A percentile compares a stretch with the other conserved stretches of the same genome.
phyloP scores from a whole-genome alignment of 2,888 invertebrate genomes.

The Polyommatus iphigenia region DNA sequence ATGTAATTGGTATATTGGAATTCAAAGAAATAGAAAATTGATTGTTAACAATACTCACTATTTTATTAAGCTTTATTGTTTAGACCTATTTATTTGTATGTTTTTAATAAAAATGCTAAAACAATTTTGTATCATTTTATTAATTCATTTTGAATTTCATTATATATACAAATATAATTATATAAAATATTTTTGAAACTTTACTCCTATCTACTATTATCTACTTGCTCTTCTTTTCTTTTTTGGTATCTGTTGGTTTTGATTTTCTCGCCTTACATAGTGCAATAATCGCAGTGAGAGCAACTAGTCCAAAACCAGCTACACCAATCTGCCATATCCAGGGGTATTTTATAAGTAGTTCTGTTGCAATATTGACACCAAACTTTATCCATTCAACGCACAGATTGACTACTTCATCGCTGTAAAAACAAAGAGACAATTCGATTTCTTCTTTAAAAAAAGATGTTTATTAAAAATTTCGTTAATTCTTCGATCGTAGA shows the following conservation, averaged over 20 bases:
- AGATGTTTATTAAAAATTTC: too few species aligned
- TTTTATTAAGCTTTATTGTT: slow-evolving; percentile 27
- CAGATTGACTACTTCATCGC: slow-evolving; percentile 74
- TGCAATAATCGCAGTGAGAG: slow-evolving; percentile 71
- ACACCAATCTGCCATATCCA: slow-evolving; percentile 75
- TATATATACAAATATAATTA: slow-evolving; percentile 24
- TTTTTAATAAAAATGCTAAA: slow-evolving; percentile 27
- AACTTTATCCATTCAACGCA: slow-evolving; percentile 67
- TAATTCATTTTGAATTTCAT: neutral
- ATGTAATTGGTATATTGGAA: neutral
- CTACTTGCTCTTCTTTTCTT: slow-evolving; percentile 74
- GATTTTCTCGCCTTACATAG: slow-evolving; percentile 67
- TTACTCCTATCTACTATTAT: neutral
- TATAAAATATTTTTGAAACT: slow-evolving; percentile 23
- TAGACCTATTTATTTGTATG: slow-evolving; percentile 15
- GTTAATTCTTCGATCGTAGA: too few species aligned
- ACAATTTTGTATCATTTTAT: slow-evolving; percentile 11
- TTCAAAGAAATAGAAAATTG: neutral
- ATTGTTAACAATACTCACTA: slow-evolving; percentile 25
- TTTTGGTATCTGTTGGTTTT: slow-evolving; percentile 64
- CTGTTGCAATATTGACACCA: slow-evolving; percentile 58
- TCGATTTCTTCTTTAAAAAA: neutral
- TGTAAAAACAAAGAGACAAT: slow-evolving; percentile 47
- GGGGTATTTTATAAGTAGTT: slow-evolving; percentile 63
- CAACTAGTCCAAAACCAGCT: slow-evolving; percentile 73